Base-by-base conservation (phyloP, 2,797 vertebrate species). In the Parauchenoglanis ngamensis region DNA sequence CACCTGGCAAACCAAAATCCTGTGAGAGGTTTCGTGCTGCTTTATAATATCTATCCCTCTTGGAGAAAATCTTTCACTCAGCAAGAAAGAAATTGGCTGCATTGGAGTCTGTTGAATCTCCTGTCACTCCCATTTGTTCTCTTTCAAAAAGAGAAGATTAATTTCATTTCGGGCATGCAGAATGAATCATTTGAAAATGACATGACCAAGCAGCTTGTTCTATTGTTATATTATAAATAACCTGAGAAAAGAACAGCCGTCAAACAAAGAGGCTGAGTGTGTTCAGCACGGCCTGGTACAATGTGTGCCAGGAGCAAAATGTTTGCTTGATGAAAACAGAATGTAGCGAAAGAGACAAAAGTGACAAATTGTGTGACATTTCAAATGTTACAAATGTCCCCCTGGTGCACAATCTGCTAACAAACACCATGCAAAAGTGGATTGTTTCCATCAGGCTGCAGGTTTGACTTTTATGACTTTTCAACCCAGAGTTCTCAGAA, bases 151-250 rank as follows among this genome's bases (percentile, higher is more conserved):
- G 75, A 44, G 31, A 86, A 78, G 75, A 78, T 77, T 76, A 63
- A 85, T 86, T 82, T 70, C 54, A 73, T 70, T 86, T 82, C 57
- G 10, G 40, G 46, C 46, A 21, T 61, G 56, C 15, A 67, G 13
- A 2, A 61, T 63, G 73, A 85, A 76, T 76, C 46, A n/a, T 67
- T 67, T 28, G 19, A 31, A 85, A 61, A 46, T 21, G 35, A n/a
- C 35, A 28, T 75, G 19, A 54, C 59, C 63, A 44, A 54, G 57
- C 72, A 52, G 28, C 59, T 31, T 77, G 44, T 56, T 56, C 28
- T 67, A 21, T 65, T 67, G 11, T 67, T 52, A 83, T 44, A 83
- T 83, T 35, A 83, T 83, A 83, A 83, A 83, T 52, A 83, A 83
- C 80, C 78, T 61, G 56, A n/a, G 35, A 54, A 63, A n/a, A 70